Evolutionary conservation across 2,113 vertebrate genomes (phyloP), one percentile per base, ranked within the genome.

Genomic region (Callocephalon fimbriatum): DNA sequence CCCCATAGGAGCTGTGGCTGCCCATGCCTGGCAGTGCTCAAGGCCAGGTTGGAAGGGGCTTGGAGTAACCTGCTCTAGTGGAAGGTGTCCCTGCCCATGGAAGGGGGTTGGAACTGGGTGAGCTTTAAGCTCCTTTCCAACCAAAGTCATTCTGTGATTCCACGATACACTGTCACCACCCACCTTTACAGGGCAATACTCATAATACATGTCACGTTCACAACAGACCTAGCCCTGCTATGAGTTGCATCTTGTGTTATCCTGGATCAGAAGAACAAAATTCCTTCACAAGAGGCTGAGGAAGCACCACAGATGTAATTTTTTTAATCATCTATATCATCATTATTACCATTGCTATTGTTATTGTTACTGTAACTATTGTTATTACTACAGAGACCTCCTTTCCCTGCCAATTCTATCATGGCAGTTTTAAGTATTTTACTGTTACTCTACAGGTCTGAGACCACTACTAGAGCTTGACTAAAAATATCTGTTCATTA

Each of bases 161-260:
- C 10, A 35, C 3, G 32, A 58, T 3, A 4, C 1, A 4, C 9
- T 0, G 0, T 27, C 44, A 23, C 21, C 73, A 25, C 32, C 29
- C 2, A 0, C 32, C 37, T 22, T 13, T 8, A 54, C 45, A 51
- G 32, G 37, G 38, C 32, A 31, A 48, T 11, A 44, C 5, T n/a
- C 4, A 2, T 7, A 70, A 15, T 1, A n/a, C 5, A 15, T 0
- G 1, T 14, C 15, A 26, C 0, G 2, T 8, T 53, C 20, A 32
- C 10, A 17, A 5, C 26, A 51, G 37, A 21, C 7, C 37, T 42
- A 40, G 53, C 20, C 47, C 72, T 31, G 51, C 68, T 31, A 7
- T 0, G 17, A 66, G 25, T 4, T 4, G 2, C 13, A 3, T 19
- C 29, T 40, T n/a, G 25, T 26, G 27, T 44, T 12, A 1, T 0